Evolutionary conservation across 1,140 invertebrate species (phyloP), one percentile per base, ranked within the genome.

Genomic region (Caenorhabditis inopinata): DNA sequence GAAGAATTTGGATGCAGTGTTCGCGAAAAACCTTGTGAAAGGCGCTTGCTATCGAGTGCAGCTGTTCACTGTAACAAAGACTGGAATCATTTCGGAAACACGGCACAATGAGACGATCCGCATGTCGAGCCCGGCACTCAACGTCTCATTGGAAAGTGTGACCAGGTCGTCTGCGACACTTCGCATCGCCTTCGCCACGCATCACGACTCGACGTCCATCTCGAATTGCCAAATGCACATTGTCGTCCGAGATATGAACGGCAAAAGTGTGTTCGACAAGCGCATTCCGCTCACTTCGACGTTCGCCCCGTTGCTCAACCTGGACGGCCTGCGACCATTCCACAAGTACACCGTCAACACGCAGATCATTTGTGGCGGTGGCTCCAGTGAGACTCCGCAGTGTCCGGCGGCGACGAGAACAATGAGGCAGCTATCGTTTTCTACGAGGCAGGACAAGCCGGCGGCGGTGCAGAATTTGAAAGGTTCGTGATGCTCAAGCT

Each of bases 21-120:
- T 84, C 18, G 73, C 88, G 25, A 77, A 82, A 18, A 74, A 81
- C 12, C 77, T 88, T 23, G 58, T 53, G 1, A 82, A 78, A 27
- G 87, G 87, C 12, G 85, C 80, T 21, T 88, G 87, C 49, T 88
- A 88, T 74, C 86, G 85, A 58, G 75, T 87, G 29, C 85, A 85
- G 74, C 38, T 87, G 2, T 88, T 88, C 80, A 88, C 87, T 7
- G 87, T 88, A 14, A 88, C 87, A 0, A 82, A 83, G 23, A 86
- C 87, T 16, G 87, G 87, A 49, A 88, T 88, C 23, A 85, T 88
- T 18, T 88, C 87, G 2, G 81, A 82, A 21, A 76, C 85, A 23
- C 77, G 84, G 25, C 84, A 84, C 53, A 86, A 87, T 68, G 82
- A 88, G 78, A 79, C 78, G 23, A 78, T 84, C 25, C 46, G 87